phyloP scores from a whole-genome alignment of 2,113 vertebrate species.

The Noctilio leporinus region DNA sequence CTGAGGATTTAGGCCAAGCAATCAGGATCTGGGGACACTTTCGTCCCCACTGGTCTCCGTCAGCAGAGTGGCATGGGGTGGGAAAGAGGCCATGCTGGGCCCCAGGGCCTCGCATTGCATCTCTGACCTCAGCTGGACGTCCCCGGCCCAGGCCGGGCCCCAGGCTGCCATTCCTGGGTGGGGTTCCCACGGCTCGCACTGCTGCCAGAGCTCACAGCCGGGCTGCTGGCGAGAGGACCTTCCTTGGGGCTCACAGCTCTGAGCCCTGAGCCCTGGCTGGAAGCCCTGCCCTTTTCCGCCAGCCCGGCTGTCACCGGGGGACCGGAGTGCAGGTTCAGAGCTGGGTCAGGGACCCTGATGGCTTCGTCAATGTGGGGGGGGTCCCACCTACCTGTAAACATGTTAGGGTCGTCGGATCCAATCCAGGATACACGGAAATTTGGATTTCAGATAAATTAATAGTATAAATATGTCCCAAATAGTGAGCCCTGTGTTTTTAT shows the following conservation, averaged over 20 bases:
- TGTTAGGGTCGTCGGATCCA: background rate
- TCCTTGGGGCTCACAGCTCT: background rate
- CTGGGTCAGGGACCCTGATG: accelerated
- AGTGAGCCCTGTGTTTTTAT: background rate
- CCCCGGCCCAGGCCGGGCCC: background rate
- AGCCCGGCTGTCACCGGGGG: background rate
- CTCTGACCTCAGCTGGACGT: background rate
- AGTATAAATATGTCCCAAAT: background rate
- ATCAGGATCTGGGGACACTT: background rate
- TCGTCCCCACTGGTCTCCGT: accelerated
- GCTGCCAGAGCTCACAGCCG: background rate
- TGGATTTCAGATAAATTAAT: background rate
- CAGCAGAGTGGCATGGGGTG: background rate
- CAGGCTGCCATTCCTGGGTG: accelerated
- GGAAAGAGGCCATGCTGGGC: background rate
- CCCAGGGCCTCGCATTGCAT: background rate
- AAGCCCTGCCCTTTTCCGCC: background rate
- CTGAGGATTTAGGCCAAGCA: accelerated
- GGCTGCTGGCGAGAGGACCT: background rate
- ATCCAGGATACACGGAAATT: background rate
- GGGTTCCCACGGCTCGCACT: accelerated
- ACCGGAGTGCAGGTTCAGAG: background rate
- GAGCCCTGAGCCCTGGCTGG: background rate
- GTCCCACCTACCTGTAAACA: background rate
- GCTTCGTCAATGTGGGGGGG: background rate